Evolutionary conservation across 2,797 vertebrate genomes (phyloP), one percentile per base, ranked within the genome.

Genomic region (Cirrhinus molitorella): DNA sequence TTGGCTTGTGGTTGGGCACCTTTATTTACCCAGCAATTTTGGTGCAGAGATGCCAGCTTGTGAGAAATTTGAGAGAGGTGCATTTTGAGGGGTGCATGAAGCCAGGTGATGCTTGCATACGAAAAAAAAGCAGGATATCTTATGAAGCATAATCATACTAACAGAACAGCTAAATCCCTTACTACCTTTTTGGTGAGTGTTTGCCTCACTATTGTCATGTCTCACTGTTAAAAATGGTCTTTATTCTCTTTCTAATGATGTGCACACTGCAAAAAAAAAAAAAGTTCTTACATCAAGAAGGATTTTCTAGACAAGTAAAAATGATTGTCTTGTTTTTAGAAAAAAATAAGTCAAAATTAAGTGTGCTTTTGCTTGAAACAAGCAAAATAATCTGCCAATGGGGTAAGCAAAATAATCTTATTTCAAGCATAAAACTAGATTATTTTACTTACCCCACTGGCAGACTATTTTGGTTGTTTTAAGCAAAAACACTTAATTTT

Each of bases 1-100:
- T 57, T 79, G n/a, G 34, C 78, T 76, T 23, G 59, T 77, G 82
- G 76, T 80, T 71, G 55, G 63, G 55, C 72, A 70, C 49, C 40
- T 65, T 87, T 82, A 90, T 89, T 89, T 88, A 87, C 83, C 71
- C 72, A 67, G 85, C 83, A 86, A 77, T 87, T 65, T 70, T 81
- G 59, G 59, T 80, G 88, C 51, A 85, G 85, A 74, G 71, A 83
- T 17, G 28, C 68, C 71, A 63, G 47, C 21, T 81, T 71, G 16
- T 19, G 57, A 49, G 49, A 81, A 86, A 85, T 83, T 87, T 8
- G 47, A 80, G 74, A 65, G 63, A 77, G 66, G 28, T 73, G 21
- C 37, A 31, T 73, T 67, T 45, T 68, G 49, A 16, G 47, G 34
- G 17, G 21, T 21, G 21, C 28, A 86, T 43, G 67, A 80, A 84